Evolutionary conservation across 2,797 vertebrate genomes (phyloP).

Genomic region (Ispidina picta): DNA sequence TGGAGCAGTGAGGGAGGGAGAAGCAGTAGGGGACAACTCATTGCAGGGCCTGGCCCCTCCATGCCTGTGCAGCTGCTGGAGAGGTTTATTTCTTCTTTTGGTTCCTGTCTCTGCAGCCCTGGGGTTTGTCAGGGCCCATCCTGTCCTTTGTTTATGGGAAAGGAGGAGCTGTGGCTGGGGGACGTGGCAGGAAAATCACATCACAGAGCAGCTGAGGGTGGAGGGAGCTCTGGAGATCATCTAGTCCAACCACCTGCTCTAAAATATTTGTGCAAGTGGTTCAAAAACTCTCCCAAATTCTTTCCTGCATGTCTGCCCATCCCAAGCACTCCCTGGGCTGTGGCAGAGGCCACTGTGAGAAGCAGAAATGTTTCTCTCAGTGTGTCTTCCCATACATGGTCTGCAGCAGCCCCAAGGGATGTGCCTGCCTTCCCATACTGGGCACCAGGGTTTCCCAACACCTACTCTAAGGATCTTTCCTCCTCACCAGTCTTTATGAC

Average conservation of each 20-base stretch:
- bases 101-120: background rate
- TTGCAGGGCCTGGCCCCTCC: background rate
- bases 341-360: background rate
- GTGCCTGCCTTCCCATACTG: background rate
- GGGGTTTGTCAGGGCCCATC: background rate
- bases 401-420: background rate
- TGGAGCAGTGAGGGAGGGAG: background rate
- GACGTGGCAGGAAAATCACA: background rate
- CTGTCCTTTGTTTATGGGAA: background rate
- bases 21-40: background rate
- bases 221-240: background rate
- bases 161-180: background rate
- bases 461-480: background rate
- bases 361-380: background rate
- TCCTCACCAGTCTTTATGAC: background rate
- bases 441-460: background rate
- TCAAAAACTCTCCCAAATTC: background rate
- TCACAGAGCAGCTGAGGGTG: background rate
- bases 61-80: background rate
- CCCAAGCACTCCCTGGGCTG: background rate
- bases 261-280: background rate
- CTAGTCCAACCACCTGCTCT: background rate
- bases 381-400: background rate
- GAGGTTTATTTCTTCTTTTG: background rate
- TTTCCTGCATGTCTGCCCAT: background rate